phyloP scores from a whole-genome alignment of 1,140 invertebrate species.

The Trichogramma pretiosum region DNA sequence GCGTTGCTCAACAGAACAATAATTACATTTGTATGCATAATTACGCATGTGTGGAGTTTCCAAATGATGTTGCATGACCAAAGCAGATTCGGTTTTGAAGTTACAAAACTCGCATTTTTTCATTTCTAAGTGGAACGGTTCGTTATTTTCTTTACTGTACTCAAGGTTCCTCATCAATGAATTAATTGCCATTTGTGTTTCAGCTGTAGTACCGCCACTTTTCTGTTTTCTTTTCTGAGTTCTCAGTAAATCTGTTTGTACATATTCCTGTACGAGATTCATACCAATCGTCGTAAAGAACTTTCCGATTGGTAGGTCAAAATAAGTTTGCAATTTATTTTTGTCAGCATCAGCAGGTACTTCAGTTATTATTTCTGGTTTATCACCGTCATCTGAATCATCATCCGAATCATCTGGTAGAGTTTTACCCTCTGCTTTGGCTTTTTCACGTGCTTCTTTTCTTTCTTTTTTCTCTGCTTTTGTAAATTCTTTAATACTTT shows the following conservation, averaged over 20 bases:
- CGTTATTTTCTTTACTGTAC: constrained; percentile 82
- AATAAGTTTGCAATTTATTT: constrained; percentile 52
- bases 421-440: constrained; percentile 29
- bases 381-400: constrained; percentile 33
- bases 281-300: constrained; percentile 89
- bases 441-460: constrained; percentile 28
- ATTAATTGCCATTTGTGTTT: constrained; percentile 67
- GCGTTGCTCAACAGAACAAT: constrained; percentile 73
- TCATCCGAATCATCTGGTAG: constrained; percentile 34
- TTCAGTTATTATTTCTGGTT: constrained; percentile 24
- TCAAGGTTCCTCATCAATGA: constrained; percentile 75
- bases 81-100: constrained; percentile 83
- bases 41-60: constrained; percentile 88
- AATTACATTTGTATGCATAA: constrained; percentile 78
- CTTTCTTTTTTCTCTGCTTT: constrained; percentile 39
- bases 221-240: constrained; percentile 74
- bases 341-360: constrained; percentile 32
- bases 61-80: constrained; percentile 82
- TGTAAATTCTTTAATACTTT: constrained; percentile 52
- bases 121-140: constrained; percentile 67
- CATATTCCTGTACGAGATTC: constrained; percentile 85
- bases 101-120: constrained; percentile 85
- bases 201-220: constrained; percentile 53
- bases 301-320: constrained; percentile 78
- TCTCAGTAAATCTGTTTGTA: constrained; percentile 81